A percentile compares a stretch with the other conserved stretches of the same genome.
Conservation (phyloP, 2,797 vertebrate species). For the Sparus aurata region DNA sequence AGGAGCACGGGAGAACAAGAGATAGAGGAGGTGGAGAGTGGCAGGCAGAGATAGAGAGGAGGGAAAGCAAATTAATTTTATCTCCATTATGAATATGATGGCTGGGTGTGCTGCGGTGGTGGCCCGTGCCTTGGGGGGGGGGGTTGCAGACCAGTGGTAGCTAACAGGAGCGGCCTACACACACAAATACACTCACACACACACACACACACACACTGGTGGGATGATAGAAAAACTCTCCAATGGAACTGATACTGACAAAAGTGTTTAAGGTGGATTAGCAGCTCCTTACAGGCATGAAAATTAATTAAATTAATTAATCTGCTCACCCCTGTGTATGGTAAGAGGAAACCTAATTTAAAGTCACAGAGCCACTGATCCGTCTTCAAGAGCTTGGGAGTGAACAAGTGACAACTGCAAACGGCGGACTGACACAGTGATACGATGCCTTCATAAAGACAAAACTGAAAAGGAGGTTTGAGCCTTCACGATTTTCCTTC, state of each 20-base stretch:
- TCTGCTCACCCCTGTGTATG: constrained; percentile 34
- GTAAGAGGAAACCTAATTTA: constrained; percentile 43
- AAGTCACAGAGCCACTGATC: constrained; percentile 37
- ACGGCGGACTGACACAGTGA: neutral
- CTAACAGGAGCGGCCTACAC: constrained; percentile 19
- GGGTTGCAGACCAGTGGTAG: constrained; percentile 29
- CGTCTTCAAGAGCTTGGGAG: neutral
- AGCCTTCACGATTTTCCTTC: neutral
- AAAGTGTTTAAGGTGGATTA: constrained; percentile 66
- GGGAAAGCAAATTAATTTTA: constrained; percentile 68
- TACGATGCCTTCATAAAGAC: neutral
- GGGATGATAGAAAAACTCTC: constrained; percentile 56
- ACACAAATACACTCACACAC: neutral
- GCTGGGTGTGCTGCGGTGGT: constrained; percentile 38
- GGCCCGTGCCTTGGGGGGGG: constrained; percentile 45
- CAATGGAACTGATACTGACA: constrained; percentile 49
- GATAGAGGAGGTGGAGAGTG: constrained; percentile 51
- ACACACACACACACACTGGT: neutral
- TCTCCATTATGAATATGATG: constrained; percentile 69
- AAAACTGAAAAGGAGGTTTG: neutral
- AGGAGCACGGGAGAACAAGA: constrained; percentile 10
- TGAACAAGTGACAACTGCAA: neutral
- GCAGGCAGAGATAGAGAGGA: constrained; percentile 49
- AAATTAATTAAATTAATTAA: constrained; percentile 60
- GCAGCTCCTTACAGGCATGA: constrained; percentile 54